A percentile compares a stretch with the other conserved stretches of the same genome.
These are phyloP conservation scores for Leptopilina boulardi DNA, from an alignment of 1,140 invertebrate genomes.

Conservation along the genomic window DNA sequence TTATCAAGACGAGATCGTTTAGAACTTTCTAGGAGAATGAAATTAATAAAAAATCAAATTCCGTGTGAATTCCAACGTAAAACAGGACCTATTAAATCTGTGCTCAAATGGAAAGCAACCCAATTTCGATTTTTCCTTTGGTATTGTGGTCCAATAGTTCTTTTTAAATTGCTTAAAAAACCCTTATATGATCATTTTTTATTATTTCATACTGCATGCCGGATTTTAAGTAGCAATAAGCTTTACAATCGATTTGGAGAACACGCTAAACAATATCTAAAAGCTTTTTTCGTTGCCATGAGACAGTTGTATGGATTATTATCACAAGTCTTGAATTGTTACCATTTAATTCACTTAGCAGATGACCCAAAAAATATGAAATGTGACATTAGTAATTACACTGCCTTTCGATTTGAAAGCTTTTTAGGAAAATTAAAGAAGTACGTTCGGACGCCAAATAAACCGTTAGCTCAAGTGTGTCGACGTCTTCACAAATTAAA, in stretches of 20 bases:
- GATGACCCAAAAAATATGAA: conserved; percentile 33
- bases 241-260: background rate
- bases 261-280: background rate
- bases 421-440: conserved; percentile 35
- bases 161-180: conserved; percentile 15
- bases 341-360: conserved; percentile 30
- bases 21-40: conserved; percentile 23
- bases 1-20: background rate
- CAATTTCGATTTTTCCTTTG: conserved; percentile 42
- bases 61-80: conserved; percentile 39
- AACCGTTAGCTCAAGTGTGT: conserved; percentile 37
- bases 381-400: background rate
- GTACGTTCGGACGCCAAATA: conserved; percentile 19
- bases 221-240: conserved; percentile 29
- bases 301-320: conserved; percentile 21
- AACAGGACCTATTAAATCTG: background rate
- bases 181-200: conserved; percentile 41
- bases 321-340: conserved; percentile 21
- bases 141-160: conserved; percentile 40
- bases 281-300: conserved; percentile 2
- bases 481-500: conserved; percentile 32
- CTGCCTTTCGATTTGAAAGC: conserved; percentile 40
- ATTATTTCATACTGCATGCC: conserved; percentile 33
- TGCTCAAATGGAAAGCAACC: conserved; percentile 39
- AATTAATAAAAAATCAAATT: conserved; percentile 30